Evolutionary conservation across 2,797 vertebrate genomes (phyloP).

Genomic region (Sebastolobus alascanus): DNA sequence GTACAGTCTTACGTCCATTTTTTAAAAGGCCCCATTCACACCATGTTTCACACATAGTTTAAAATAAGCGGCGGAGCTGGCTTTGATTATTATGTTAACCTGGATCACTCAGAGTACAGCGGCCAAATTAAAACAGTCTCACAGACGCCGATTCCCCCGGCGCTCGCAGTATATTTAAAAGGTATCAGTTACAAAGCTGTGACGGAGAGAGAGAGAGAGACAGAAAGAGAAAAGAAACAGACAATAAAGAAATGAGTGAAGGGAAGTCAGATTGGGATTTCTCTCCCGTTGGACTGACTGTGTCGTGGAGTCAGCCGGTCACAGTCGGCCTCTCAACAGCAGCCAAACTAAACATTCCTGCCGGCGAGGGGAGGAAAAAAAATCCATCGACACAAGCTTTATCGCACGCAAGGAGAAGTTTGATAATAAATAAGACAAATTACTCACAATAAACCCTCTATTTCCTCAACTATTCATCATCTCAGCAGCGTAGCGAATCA

Average conservation of each 20-base stretch:
- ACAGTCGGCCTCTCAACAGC: conserved; percentile 43
- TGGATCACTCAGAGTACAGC: conserved; percentile 73
- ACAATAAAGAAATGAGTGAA: conserved; percentile 38
- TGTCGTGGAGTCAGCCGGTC: conserved; percentile 47
- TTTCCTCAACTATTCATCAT: conserved; percentile 66
- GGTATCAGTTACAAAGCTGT: conserved; percentile 77
- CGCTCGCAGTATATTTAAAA: conserved; percentile 72
- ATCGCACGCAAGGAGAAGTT: conserved; percentile 47
- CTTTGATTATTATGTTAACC: conserved; percentile 84
- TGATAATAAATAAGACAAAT: conserved; percentile 73
- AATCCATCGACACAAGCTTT: conserved; percentile 33
- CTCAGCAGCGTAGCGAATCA: conserved; percentile 21
- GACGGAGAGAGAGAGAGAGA: neutral
- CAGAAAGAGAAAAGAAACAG: conserved; percentile 27
- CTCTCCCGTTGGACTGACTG: conserved; percentile 44
- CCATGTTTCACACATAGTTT: conserved; percentile 76
- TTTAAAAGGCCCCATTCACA: conserved; percentile 71
- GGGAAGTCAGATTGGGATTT: conserved; percentile 23
- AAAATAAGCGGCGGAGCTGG: conserved; percentile 67
- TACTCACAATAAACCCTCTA: conserved; percentile 49
- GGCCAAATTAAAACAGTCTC: conserved; percentile 81
- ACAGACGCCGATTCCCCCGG: conserved; percentile 68
- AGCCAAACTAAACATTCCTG: conserved; percentile 70
- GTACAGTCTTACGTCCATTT: conserved; percentile 34
- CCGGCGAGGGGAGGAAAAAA: neutral